These are phyloP conservation scores for Steinernema feltiae DNA, from an alignment of 1,140 invertebrate genomes.

Conservation along the genomic window DNA sequence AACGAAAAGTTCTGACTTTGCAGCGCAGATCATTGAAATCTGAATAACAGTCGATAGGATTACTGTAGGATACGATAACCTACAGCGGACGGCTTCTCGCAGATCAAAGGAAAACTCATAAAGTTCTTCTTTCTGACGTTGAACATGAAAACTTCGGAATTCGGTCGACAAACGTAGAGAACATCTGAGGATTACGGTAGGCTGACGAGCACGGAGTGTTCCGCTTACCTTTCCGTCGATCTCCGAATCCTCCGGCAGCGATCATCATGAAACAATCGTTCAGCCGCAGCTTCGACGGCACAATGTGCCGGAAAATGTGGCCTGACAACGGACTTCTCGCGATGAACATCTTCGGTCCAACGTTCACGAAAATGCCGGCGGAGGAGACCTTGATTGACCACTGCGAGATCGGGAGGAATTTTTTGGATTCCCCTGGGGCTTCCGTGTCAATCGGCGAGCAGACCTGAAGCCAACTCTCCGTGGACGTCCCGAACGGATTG, in stretches of 20 bases:
- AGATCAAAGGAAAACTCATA: conserved; percentile 29
- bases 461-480: conserved; percentile 36
- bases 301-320: conserved; percentile 17
- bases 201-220: conserved; percentile 14
- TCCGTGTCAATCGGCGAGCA: neutral
- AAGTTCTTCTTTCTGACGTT: conserved; percentile 28
- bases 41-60: neutral
- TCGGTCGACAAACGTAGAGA: conserved; percentile 33
- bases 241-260: conserved; percentile 34
- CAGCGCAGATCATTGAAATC: conserved; percentile 19
- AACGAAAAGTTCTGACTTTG: conserved; percentile 19
- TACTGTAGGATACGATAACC: neutral
- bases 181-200: conserved; percentile 24
- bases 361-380: conserved; percentile 30
- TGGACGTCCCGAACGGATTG: conserved; percentile 32
- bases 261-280: conserved; percentile 36
- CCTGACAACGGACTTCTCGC: conserved; percentile 31
- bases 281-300: conserved; percentile 29
- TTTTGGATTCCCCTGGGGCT: neutral
- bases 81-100: conserved; percentile 5
- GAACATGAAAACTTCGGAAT: conserved; percentile 36
- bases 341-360: conserved; percentile 25
- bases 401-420: conserved; percentile 20
- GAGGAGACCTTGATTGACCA: conserved; percentile 33
- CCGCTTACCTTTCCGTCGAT: conserved; percentile 36